Conservation (phyloP, 2,797 vertebrate genomes). For the Staurois parvus region DNA sequence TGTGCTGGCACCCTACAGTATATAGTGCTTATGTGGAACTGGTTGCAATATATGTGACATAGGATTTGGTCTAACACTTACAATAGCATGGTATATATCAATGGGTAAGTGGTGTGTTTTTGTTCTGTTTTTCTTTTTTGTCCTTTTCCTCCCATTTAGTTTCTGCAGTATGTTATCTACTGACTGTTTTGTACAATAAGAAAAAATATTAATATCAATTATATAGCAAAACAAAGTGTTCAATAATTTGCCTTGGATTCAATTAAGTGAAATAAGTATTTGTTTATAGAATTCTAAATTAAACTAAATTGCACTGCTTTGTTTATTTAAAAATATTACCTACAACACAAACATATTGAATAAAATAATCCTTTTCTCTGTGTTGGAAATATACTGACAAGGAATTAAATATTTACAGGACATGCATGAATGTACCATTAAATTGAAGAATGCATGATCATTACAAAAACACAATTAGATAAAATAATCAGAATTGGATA, state of each 20-base stretch:
- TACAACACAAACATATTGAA: neutral
- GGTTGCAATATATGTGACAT: no score
- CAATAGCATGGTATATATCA: no score
- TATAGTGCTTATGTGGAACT: no score
- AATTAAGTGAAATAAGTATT: neutral
- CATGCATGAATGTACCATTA: conserved; percentile 27
- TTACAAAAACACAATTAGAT: conserved; percentile 22
- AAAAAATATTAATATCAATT: neutral
- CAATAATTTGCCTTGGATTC: neutral
- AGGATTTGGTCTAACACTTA: no score
- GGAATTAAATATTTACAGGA: neutral
- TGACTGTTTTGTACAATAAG: neutral
- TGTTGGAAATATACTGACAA: conserved; percentile 16
- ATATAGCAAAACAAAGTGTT: neutral
- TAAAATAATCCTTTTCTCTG: neutral
- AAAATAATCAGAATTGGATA: conserved; percentile 1
- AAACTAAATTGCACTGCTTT: neutral
- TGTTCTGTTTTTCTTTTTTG: no score
- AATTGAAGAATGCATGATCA: conserved; percentile 24
- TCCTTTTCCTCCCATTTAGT: neutral
- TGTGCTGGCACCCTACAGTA: no score
- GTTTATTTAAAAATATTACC: conserved; percentile 1
- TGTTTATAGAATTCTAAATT: neutral
- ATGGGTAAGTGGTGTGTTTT: no score
- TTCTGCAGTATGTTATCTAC: neutral